Evolutionary conservation across 1,140 invertebrate genomes (phyloP), one percentile per base, ranked within the genome.

Genomic region (Eumeta japonica): DNA sequence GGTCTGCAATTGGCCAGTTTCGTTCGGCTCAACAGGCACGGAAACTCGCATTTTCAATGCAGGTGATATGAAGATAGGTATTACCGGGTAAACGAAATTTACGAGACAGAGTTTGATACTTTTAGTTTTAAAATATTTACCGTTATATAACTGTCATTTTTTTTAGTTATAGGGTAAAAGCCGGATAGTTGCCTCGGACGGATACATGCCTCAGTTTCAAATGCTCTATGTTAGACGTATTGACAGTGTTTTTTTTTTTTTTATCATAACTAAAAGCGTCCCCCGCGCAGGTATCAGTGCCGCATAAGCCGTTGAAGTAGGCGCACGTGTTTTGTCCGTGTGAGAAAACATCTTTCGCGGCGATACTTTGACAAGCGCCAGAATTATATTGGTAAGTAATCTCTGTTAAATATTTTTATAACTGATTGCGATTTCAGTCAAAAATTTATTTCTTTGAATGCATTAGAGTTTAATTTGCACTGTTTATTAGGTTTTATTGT

Each of bases 121-220:
- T n/a, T n/a, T n/a, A n/a, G n/a, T n/a, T n/a, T n/a, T n/a, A n/a
- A n/a, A n/a, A n/a, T n/a, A n/a, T n/a, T n/a, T n/a, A n/a, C n/a
- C n/a, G n/a, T n/a, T n/a, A n/a, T n/a, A n/a, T n/a, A n/a, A n/a
- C n/a, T n/a, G n/a, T n/a, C n/a, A n/a, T n/a, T n/a, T n/a, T n/a
- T n/a, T n/a, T n/a, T n/a, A n/a, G n/a, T n/a, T 30, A 30, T 30
- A 30, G 28, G 28, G 37, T 10, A 37, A 37, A 28, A 13, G 24
- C 10, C 10, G 24, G 36, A 37, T 37, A 37, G 36, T 20, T 19
- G 36, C 36, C 36, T 16, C 36, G 20, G 36, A 16, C 10, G 46
- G 42, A 48, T 45, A 48, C 30, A 20, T 48, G 42, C 36, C 42
- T 11, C 42, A 38, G 35, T 48, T 39, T 39, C 11, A 13, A 42